Evolutionary conservation across 1,140 invertebrate genomes (phyloP).

Genomic region (Drosophila seguyi): DNA sequence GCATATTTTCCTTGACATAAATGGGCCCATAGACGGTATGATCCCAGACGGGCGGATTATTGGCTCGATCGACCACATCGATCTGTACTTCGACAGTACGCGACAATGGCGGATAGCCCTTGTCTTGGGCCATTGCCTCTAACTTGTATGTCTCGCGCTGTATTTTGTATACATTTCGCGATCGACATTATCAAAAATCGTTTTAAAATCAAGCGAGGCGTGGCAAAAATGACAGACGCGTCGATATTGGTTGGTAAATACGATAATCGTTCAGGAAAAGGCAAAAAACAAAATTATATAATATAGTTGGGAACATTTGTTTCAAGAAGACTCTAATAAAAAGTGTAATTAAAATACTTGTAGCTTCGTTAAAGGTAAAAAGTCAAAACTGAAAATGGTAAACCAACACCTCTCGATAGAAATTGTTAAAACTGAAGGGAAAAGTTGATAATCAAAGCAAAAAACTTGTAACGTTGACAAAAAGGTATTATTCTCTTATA

Average conservation of each 20-base stretch:
- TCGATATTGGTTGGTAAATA: slow-evolving; percentile 60
- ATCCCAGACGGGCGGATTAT: slow-evolving; percentile 98
- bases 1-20: slow-evolving; percentile 98
- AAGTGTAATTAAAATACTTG: slow-evolving; percentile 21
- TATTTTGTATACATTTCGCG: slow-evolving; percentile 76
- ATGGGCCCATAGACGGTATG: slow-evolving; percentile 97
- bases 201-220: slow-evolving; percentile 72
- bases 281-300: slow-evolving; percentile 74
- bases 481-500: slow-evolving; percentile 34
- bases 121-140: slow-evolving; percentile 98
- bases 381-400: slow-evolving; percentile 40
- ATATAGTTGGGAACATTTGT: slow-evolving; percentile 54
- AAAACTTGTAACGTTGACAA: slow-evolving; percentile 24
- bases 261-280: slow-evolving; percentile 52
- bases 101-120: slow-evolving; percentile 96
- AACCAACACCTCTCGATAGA: slow-evolving; percentile 66
- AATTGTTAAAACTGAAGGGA: slow-evolving; percentile 20
- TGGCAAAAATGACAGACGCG: slow-evolving; percentile 62
- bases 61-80: slow-evolving; percentile 98
- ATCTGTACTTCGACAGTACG: slow-evolving; percentile 98
- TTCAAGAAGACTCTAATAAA: slow-evolving; percentile 42
- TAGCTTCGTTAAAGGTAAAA: slow-evolving; percentile 21
- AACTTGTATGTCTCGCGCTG: slow-evolving; percentile 98
- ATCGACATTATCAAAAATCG: slow-evolving; percentile 36
- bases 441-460: slow-evolving; percentile 3